These are phyloP conservation scores for Drosophila yakuba DNA, from an alignment of 1,140 invertebrate species.

Conservation along the genomic window DNA sequence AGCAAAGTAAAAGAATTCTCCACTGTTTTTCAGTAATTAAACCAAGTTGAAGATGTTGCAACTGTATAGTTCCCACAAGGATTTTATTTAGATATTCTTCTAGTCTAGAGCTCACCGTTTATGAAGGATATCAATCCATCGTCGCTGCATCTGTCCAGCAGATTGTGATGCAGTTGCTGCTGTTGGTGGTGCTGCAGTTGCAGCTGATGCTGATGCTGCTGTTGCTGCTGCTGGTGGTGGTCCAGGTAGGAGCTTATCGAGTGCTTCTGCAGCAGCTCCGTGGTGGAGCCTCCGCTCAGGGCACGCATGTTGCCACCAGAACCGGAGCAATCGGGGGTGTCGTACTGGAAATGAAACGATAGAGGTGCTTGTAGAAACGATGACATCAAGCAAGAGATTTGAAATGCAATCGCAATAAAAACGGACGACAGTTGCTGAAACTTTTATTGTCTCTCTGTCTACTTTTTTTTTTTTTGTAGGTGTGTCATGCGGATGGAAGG, in stretches of 20 bases:
- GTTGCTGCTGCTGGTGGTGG: conserved; percentile 67
- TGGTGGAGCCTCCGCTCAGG: conserved; percentile 62
- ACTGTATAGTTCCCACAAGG: no score
- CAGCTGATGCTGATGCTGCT: conserved; percentile 33
- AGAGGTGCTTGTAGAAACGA: conserved; percentile 5
- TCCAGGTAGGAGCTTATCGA: conserved; percentile 86
- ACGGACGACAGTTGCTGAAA: conserved; percentile 40
- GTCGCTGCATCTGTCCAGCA: conserved; percentile 54
- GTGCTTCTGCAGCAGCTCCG: conserved; percentile 85
- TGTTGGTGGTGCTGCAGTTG: conserved; percentile 45
- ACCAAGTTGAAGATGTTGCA: no score
- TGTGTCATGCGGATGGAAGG: conserved; percentile 11
- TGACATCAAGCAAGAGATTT: conserved; percentile 36
- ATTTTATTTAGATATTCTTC: no score
- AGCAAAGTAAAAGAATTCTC: conserved; percentile 14
- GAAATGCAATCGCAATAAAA: conserved; percentile 65
- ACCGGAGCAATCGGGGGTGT: conserved; percentile 63
- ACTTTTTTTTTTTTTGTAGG: conserved; percentile 10
- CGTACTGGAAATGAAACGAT: conserved; percentile 59
- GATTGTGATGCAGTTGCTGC: conserved; percentile 47
- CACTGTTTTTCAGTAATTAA: no score
- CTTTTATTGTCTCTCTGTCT: conserved; percentile 42
- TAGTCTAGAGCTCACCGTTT: conserved; percentile 57
- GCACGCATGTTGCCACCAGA: conserved; percentile 64
- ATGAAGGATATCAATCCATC: conserved; percentile 74